phyloP scores from a whole-genome alignment of 2,797 vertebrate species.

The Eulemur mongoz region DNA sequence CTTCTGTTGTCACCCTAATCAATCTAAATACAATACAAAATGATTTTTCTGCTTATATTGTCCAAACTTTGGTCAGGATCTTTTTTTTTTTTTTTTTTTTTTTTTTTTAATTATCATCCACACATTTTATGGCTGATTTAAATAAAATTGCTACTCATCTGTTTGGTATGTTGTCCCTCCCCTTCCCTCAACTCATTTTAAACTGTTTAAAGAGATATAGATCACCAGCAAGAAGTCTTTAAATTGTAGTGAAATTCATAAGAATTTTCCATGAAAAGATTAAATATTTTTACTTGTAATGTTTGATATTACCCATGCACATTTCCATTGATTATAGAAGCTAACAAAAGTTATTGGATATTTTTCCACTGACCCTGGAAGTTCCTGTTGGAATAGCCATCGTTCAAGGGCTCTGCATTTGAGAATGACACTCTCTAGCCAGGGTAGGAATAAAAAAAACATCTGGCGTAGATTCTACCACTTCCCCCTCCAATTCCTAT shows the following conservation, averaged over 20 bases:
- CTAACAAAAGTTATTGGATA: background rate
- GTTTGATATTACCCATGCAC: background rate
- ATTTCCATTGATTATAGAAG: background rate
- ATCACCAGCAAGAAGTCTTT: background rate
- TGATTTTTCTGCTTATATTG: slow-evolving; percentile 15
- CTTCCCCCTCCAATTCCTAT: background rate
- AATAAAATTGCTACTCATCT: slow-evolving; percentile 19
- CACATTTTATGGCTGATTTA: slow-evolving; percentile 44
- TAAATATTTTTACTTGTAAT: background rate
- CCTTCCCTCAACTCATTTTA: background rate
- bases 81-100: background rate
- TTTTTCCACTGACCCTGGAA: background rate
- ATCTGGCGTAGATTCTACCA: background rate
- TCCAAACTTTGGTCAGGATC: background rate
- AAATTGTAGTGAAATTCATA: background rate
- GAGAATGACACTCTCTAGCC: background rate
- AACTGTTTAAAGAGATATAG: background rate
- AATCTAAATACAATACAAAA: slow-evolving; percentile 36
- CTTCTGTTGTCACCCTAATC: slow-evolving; percentile 53
- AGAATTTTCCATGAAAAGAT: slow-evolving; percentile 1
- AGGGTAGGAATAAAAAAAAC: background rate
- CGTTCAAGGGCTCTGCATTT: background rate
- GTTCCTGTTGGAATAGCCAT: background rate
- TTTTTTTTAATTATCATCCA: background rate
- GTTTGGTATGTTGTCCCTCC: background rate